Evolutionary conservation across 1,140 invertebrate genomes (phyloP), one percentile per base, ranked within the genome.

Genomic region (Gonioctena quinquepunctata): DNA sequence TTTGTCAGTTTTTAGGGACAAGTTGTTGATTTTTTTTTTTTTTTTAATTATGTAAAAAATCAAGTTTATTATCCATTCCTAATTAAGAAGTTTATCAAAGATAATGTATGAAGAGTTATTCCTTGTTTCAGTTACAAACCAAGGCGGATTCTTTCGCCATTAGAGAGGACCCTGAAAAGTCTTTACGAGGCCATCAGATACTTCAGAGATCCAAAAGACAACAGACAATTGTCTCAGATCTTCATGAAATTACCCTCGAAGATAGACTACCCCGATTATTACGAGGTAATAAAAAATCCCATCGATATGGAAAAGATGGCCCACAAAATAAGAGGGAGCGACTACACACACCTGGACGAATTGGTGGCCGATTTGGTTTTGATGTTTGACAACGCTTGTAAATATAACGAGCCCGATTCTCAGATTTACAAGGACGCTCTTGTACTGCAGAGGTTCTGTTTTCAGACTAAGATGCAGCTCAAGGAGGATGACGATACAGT

Each of bases 321-420:
- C 0, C 91, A 94, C 54, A 96, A 96, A 79, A 85, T 98, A 48
- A 94, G 93, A 80, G 89, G 89, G 70, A 87, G 87, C 56, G 83
- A 82, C 1, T 99, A 99, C 82, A 91, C 93, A 13, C 91, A 87
- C 66, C 85, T 99, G 6, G 96, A 98, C 61, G 96, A 98, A 73
- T 84, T 99, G 48, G 91, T 96, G 0, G 90, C 92, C 0, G 98
- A 99, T 84, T 94, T 99, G 79, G 91, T 96, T 74, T 86, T 98
- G 13, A 98, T 99, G 96, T 97, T 99, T 84, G 97, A 99, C 78
- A 99, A 99, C 83, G 98, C 97, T 23, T 99, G 96, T 86, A 98
- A 98, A 85, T 99, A 98, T 83, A 99, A 99, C 84, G 98, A 99
- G 83, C 97, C 98, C 0, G 97, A 99, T 83, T 99, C 97, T 0